Evolutionary conservation across 2,888 invertebrate genomes (phyloP), one percentile per base, ranked within the genome.

Genomic region (Heliconius ismenius): DNA sequence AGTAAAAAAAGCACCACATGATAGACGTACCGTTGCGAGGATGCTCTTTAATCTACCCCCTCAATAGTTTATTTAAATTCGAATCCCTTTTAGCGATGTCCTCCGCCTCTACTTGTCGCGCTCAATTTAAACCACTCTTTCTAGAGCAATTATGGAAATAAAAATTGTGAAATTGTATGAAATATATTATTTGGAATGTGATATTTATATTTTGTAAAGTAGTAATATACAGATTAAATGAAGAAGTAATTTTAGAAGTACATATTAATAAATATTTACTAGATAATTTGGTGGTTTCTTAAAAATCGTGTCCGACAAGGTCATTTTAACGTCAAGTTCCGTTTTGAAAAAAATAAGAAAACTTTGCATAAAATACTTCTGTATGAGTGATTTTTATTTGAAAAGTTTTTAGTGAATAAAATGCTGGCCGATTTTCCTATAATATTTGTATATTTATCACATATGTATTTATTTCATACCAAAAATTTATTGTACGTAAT

Each of bases 71-170:
- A 60, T 73, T 73, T 60, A 60, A 73, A 72, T 58, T 39, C 60
- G 60, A 62, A 73, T 62, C 58, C 72, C 72, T 60, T 60, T 62
- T 73, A 54, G 28, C 60, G 60, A 43, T 36, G 72, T 39, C 62
- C 72, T 73, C 72, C 72, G 72, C 72, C 72, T 21, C 39, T 62
- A 73, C 73, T 73, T 62, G 60, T 73, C 73, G 32, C 73, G 73
- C 73, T 62, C 73, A 73, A 73, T 73, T 73, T 73, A 73, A 62
- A 39, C 72, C 72, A 73, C 72, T 73, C 62, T 73, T 73, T 62
- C 39, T 39, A 73, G 18, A 60, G 11, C 72, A 73, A 73, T 62
- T 62, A 73, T 24, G 39, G 39, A 60, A 73, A 39, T 73, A 18
- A 49, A 73, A 72, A 73, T 62, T 60, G 62, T 18, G 9, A 62